Conservation (phyloP, 1,140 invertebrate genomes). For the Catajapyx aquilonaris region DNA sequence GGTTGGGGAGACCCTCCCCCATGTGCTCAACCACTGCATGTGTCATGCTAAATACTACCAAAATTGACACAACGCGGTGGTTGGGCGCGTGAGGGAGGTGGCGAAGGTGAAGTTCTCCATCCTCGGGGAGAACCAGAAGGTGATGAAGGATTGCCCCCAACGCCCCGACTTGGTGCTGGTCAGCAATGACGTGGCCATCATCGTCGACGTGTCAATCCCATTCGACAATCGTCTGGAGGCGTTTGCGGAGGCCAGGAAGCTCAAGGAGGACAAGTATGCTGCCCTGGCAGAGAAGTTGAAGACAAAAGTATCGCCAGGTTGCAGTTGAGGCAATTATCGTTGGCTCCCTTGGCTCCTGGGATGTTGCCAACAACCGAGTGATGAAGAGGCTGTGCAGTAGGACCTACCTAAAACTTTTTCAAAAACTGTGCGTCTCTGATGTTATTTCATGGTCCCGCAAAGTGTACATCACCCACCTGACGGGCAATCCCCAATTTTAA, state of each 20-base stretch:
- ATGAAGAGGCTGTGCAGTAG: no score
- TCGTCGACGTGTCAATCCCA: neutral
- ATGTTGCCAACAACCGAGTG: conserved; percentile 13
- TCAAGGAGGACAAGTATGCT: neutral
- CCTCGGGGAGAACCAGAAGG: neutral
- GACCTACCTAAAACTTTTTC: no score
- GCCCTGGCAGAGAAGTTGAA: neutral
- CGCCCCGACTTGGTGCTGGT: neutral
- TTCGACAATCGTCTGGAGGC: conserved; percentile 2
- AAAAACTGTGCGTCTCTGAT: no score
- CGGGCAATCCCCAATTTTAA: no score
- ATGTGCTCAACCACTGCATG: conserved; percentile 7
- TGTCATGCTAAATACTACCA: neutral
- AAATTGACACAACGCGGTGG: neutral
- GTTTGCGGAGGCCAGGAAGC: neutral
- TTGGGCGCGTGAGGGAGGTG: neutral
- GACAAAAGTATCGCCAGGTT: no score
- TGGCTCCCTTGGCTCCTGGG: conserved; percentile 14
- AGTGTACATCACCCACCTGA: no score
- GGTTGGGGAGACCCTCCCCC: conserved; percentile 6
- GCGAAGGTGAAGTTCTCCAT: conserved; percentile 1
- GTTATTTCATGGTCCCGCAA: no score
- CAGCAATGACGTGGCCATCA: neutral
- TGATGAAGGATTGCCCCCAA: neutral
- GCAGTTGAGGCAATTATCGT: conserved; percentile 14